Percentiles rank a stretch among this genome's conserved stretches.
Conservation (phyloP, 2,888 invertebrate genomes). For the Agriotes lineatus region DNA sequence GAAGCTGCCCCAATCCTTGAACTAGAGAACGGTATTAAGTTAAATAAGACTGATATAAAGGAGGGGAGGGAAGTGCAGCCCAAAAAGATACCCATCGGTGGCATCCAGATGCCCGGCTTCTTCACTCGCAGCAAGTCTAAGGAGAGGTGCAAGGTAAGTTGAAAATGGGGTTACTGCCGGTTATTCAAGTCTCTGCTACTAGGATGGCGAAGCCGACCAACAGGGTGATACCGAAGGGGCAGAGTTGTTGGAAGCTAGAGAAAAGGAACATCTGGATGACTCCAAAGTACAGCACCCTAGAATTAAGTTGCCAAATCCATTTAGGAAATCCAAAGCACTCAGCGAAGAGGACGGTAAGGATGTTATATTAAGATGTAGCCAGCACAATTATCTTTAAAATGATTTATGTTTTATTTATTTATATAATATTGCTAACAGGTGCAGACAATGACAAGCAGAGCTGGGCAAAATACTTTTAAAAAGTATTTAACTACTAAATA, state of each 20-base stretch:
- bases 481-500: too few relatives aligned
- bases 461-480: too few relatives aligned
- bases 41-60: conserved; percentile 71
- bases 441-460: background rate
- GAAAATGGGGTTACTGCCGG: background rate
- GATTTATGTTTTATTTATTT: too few relatives aligned
- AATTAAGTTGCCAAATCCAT: conserved; percentile 70
- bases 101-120: conserved; percentile 90
- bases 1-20: conserved; percentile 60
- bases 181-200: conserved; percentile 23
- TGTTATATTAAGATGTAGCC: too few relatives aligned
- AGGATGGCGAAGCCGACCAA: conserved; percentile 65
- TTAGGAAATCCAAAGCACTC: conserved; percentile 67
- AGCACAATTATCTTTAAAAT: too few relatives aligned
- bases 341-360: conserved; percentile 52
- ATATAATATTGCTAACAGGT: too few relatives aligned
- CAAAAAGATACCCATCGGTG: conserved; percentile 87
- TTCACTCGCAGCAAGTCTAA: conserved; percentile 83
- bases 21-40: conserved; percentile 69
- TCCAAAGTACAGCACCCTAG: conserved; percentile 61
- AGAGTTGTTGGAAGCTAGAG: conserved; percentile 59
- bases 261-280: conserved; percentile 58
- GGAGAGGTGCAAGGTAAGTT: conserved; percentile 76
- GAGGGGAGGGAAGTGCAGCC: conserved; percentile 83
- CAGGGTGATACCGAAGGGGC: conserved; percentile 65